phyloP scores from a whole-genome alignment of 2,888 invertebrate genomes.

The Hydrotaea cyrtoneurina region DNA sequence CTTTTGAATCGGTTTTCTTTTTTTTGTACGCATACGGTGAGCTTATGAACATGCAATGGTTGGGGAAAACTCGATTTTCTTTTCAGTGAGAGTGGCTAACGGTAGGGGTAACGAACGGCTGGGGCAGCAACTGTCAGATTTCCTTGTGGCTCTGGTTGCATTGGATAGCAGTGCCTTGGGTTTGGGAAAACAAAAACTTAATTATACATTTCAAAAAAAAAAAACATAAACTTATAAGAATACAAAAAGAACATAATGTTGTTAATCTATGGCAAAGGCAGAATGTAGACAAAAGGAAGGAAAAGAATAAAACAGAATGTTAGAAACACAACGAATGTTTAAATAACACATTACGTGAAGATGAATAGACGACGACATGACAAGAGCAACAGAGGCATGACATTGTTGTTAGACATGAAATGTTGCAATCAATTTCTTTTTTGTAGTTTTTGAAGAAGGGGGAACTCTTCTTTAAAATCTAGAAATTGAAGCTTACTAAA shows the following conservation, averaged over 20 bases:
- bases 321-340: not conserved
- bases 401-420: conserved; percentile 48
- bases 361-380: not conserved
- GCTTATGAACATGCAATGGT: not conserved
- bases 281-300: not conserved
- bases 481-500: too few species aligned
- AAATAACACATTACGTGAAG: conserved; percentile 3
- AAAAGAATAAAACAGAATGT: not conserved
- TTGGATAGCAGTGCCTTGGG: not conserved
- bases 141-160: not conserved
- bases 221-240: too few species aligned
- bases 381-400: not conserved
- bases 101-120: not conserved
- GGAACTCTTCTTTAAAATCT: too few species aligned
- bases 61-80: not conserved
- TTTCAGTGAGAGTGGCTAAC: not conserved
- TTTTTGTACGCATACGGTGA: not conserved
- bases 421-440: conserved; percentile 31
- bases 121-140: not conserved
- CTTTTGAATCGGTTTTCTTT: not conserved
- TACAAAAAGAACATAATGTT: too few species aligned
- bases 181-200: conserved; percentile 19
- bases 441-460: not conserved
- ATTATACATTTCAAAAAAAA: conserved; percentile 1
- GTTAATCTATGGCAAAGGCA: not conserved